Conservation (phyloP, 2,888 invertebrate genomes). For the Lasioglossum zephyrum region DNA sequence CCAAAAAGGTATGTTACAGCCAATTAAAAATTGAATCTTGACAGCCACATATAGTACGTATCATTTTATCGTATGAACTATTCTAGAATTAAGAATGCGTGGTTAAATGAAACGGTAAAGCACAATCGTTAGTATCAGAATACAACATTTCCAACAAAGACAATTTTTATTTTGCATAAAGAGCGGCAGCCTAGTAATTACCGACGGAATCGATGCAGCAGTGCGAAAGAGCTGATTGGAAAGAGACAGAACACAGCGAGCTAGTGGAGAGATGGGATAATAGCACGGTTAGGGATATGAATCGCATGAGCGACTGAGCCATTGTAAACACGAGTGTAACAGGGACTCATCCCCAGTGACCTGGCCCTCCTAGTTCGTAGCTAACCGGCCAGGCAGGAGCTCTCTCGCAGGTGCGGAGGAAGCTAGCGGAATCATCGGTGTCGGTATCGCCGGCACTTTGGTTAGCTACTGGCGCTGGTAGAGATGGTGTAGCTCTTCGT, state of each 20-base stretch:
- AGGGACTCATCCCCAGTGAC: slow-evolving; percentile 78
- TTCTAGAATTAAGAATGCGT: too few relatives aligned
- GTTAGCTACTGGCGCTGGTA: slow-evolving; percentile 32
- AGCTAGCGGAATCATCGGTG: slow-evolving; percentile 45
- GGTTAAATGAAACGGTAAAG: too few relatives aligned
- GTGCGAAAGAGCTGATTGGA: not conserved
- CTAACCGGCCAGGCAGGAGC: slow-evolving; percentile 34
- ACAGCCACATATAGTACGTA: too few relatives aligned
- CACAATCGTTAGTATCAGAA: too few relatives aligned
- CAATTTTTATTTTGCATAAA: not conserved
- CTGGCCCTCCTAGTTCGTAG: slow-evolving; percentile 52
- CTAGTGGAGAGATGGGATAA: slow-evolving; percentile 31
- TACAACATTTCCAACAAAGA: too few relatives aligned
- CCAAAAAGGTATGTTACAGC: too few relatives aligned
- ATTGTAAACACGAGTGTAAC: slow-evolving; percentile 83
- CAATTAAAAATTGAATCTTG: too few relatives aligned
- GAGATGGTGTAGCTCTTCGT: slow-evolving; percentile 42
- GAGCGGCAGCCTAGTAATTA: not conserved
- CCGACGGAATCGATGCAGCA: not conserved
- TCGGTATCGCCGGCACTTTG: slow-evolving; percentile 35
- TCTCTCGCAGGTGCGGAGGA: slow-evolving; percentile 61
- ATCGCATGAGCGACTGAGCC: slow-evolving; percentile 80
- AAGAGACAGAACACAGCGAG: slow-evolving; percentile 8
- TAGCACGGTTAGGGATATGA: slow-evolving; percentile 76
- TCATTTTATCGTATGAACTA: too few relatives aligned